These are phyloP conservation scores for Drosophila triauraria DNA, from an alignment of 1,140 invertebrate genomes.

Conservation along the genomic window DNA sequence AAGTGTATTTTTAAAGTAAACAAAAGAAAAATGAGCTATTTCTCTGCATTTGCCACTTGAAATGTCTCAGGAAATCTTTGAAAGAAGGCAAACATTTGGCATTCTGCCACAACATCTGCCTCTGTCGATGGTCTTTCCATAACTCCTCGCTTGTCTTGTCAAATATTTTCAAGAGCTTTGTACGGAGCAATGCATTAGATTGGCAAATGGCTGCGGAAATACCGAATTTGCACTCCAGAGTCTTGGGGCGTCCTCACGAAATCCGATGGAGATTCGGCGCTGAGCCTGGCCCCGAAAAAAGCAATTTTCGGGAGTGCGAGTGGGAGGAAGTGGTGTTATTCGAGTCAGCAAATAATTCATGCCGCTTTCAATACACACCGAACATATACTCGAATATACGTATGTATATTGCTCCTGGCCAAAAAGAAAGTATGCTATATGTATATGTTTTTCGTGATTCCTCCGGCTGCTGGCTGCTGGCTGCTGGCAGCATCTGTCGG, in stretches of 20 bases:
- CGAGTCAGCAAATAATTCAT: constrained; percentile 56
- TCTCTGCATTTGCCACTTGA: not conserved
- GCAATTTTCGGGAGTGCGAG: constrained; percentile 4
- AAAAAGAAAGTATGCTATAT: constrained; percentile 39
- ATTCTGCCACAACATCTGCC: not conserved
- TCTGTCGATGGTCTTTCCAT: constrained; percentile 12
- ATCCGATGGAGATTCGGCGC: constrained; percentile 7
- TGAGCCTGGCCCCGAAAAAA: constrained; percentile 34
- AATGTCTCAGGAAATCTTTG: not conserved
- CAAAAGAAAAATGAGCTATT: too few species aligned
- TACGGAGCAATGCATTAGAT: constrained; percentile 25
- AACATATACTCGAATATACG: not conserved
- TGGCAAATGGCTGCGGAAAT: constrained; percentile 27
- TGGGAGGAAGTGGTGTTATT: not conserved
- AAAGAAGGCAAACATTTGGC: not conserved
- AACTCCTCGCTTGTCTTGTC: not conserved
- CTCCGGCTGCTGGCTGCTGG: constrained; percentile 35
- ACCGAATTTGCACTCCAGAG: constrained; percentile 33
- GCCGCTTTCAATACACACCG: constrained; percentile 35
- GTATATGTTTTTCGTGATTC: constrained; percentile 41
- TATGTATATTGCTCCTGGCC: constrained; percentile 36
- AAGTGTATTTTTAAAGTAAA: not conserved
- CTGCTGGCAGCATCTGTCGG: constrained; percentile 53
- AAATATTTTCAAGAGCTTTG: constrained; percentile 12
- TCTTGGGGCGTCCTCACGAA: not conserved